These are phyloP conservation scores for Alcedo quadribrachys DNA, from an alignment of 2,797 vertebrate genomes.

Conservation along the genomic window DNA sequence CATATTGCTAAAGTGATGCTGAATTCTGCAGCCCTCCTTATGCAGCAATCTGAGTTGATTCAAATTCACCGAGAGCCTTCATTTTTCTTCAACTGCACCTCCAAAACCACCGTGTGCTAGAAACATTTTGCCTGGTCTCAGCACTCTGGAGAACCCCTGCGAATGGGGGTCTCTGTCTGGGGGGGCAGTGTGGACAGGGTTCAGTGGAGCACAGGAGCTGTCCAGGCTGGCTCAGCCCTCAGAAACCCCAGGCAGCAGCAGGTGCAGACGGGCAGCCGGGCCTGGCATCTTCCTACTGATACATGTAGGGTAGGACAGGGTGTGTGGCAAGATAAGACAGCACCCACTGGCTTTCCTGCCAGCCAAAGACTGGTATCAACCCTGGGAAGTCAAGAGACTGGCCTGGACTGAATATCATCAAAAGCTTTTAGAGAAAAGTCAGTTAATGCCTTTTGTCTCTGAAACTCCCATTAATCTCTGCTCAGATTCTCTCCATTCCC, in stretches of 20 bases:
- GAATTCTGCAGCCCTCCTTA: constrained; percentile 18
- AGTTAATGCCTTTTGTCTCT: constrained; percentile 21
- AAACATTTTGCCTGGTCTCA: neutral
- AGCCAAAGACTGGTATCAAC: neutral
- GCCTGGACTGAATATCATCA: neutral
- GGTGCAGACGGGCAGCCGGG: neutral
- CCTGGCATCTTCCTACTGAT: neutral
- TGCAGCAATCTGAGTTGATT: constrained; percentile 24
- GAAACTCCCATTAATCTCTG: constrained; percentile 12
- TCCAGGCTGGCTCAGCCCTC: neutral
- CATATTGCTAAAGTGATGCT: neutral
- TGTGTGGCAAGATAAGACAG: neutral
- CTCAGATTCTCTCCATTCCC: neutral
- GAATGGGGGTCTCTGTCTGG: neutral
- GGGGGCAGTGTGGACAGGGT: neutral
- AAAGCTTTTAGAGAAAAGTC: constrained; percentile 12
- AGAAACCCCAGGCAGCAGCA: neutral
- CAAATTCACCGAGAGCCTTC: neutral
- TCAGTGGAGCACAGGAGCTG: neutral
- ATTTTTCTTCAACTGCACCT: neutral
- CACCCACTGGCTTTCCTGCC: neutral
- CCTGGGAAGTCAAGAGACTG: neutral
- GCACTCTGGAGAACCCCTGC: neutral
- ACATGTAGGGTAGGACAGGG: neutral
- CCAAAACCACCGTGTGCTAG: neutral